Evolutionary conservation across 2,888 invertebrate species (phyloP), one percentile per base, ranked within the genome.

Genomic region (Cryptus viduatorius): DNA sequence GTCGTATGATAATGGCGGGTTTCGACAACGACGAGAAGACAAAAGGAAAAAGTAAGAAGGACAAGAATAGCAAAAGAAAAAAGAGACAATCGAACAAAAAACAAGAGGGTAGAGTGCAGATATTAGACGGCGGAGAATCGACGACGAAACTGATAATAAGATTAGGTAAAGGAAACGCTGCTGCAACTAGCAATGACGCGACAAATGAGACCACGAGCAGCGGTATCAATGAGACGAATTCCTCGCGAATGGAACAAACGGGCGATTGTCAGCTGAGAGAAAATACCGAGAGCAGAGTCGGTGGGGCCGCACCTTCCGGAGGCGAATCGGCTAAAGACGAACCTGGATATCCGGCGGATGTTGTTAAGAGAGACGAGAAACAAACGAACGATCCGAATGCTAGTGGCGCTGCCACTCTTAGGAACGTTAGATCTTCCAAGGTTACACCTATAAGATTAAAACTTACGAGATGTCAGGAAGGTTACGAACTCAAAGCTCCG

Each of bases 401-500:
- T 53, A 46, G 79, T 19, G 50, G 87, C 91, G 94, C 90, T 92
- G 94, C 89, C 88, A 92, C 93, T 29, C 91, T 95, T 90, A 95
- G 95, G 79, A 95, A 95, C 91, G 95, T 96, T 87, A 95, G 96
- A 90, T 95, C 96, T 85, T 95, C 95, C 80, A 96, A 96, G 94
- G 95, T 96, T 89, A 96, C 96, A 48, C 98, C 98, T 14, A 97
- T 98, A 88, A 96, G 97, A 88, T 95, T 98, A 94, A 98, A 98
- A 95, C 93, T 98, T 88, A 96, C 97, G 71, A 96, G 98, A 87
- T 97, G 96, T 90, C 96, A 97, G 85, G 96, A 97, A 91, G 98
- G 98, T 86, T 96, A 95, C 88, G 94, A 94, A 86, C 94, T 94
- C 85, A 94, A 94, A 87, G 92, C 93, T 73, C 91, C 94, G 83